Evolutionary conservation across 2,113 vertebrate genomes (phyloP).

Genomic region (Picathartes gymnocephalus): DNA sequence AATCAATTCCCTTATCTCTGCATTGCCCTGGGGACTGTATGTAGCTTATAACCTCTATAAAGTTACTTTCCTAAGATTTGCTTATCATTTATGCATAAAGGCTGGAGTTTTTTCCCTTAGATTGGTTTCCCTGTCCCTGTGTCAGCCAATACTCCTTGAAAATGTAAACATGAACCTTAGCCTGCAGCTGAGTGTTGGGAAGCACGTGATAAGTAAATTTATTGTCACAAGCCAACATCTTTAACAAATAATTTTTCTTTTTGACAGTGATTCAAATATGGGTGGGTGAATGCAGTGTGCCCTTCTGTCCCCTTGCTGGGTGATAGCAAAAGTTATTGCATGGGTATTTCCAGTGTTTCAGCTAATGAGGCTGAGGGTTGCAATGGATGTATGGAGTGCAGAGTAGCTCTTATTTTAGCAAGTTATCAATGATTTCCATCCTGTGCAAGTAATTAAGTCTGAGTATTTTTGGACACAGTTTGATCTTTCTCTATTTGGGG

Average conservation of each 20-base stretch:
- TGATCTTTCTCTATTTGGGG: not conserved
- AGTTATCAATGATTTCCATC: conserved; percentile 26
- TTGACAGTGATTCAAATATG: not conserved
- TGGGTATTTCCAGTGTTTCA: not conserved
- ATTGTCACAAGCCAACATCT: not conserved
- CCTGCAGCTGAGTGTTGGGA: not conserved
- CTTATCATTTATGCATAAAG: not conserved
- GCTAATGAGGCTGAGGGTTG: not conserved
- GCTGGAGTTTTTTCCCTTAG: not conserved
- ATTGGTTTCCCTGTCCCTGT: not conserved
- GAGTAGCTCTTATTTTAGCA: conserved; percentile 3
- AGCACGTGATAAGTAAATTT: not conserved
- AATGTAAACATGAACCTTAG: not conserved
- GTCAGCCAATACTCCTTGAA: not conserved
- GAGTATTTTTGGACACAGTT: conserved; percentile 26
- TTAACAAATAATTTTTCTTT: not conserved
- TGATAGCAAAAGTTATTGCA: not conserved
- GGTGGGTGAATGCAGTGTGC: not conserved
- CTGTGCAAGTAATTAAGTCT: conserved; percentile 10
- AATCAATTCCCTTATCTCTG: not conserved
- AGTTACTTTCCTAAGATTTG: not conserved
- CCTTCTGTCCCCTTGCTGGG: not conserved
- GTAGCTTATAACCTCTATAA: not conserved
- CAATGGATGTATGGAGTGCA: not conserved
- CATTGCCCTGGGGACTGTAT: not conserved